Evolutionary conservation across 2,797 vertebrate species (phyloP).

Genomic region (Crocodylus rhombifer): DNA sequence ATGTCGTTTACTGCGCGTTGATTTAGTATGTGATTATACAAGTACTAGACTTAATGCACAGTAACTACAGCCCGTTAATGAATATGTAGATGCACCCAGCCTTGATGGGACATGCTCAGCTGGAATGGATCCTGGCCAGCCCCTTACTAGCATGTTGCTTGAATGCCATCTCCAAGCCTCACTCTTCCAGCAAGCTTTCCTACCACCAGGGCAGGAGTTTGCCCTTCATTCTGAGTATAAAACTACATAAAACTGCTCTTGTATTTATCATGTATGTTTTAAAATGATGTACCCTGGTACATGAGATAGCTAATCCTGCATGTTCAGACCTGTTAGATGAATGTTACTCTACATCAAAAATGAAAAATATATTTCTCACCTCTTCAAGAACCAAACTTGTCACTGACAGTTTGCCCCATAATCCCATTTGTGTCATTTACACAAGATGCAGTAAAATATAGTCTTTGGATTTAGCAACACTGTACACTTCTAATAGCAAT

Average conservation of each 20-base stretch:
- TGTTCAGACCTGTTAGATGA: too few relatives aligned
- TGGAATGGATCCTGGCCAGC: not conserved
- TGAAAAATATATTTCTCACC: too few relatives aligned
- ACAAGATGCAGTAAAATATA: not conserved
- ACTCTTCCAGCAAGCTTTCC: not conserved
- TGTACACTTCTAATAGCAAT: not conserved
- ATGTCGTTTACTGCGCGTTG: too few relatives aligned
- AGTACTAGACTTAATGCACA: too few relatives aligned
- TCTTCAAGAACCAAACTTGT: not conserved
- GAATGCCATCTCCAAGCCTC: not conserved
- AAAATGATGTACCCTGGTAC: too few relatives aligned
- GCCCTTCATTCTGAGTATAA: not conserved
- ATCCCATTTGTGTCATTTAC: not conserved
- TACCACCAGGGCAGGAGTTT: not conserved
- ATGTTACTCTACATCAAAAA: too few relatives aligned
- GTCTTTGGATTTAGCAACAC: not conserved
- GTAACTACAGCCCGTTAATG: too few relatives aligned
- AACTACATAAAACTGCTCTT: not conserved
- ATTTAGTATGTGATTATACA: too few relatives aligned
- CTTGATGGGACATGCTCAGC: not conserved
- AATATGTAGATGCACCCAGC: too few relatives aligned
- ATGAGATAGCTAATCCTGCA: too few relatives aligned
- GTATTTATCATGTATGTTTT: too few relatives aligned
- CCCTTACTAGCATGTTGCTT: not conserved
- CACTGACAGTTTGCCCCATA: not conserved